These are phyloP conservation scores for Melanotaenia trifasciata DNA, from an alignment of 2,797 vertebrate species.

Conservation along the genomic window DNA sequence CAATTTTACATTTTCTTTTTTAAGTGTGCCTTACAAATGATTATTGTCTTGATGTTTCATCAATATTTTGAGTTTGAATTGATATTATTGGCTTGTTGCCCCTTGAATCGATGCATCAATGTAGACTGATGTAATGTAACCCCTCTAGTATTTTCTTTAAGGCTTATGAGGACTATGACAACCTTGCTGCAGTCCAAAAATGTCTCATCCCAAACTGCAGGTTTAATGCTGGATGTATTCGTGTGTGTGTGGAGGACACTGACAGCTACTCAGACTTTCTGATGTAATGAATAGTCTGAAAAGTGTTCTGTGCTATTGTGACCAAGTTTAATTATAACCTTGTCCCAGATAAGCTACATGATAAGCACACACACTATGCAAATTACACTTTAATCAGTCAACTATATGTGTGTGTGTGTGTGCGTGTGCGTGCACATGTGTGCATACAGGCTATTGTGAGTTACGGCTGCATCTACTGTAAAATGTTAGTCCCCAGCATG, in stretches of 20 bases:
- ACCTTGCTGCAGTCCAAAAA: not conserved
- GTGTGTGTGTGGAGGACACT: slow-evolving; percentile 10
- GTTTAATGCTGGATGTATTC: slow-evolving; percentile 14
- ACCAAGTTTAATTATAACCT: slow-evolving; percentile 58
- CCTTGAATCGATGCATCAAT: no score
- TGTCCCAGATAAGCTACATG: slow-evolving; percentile 32
- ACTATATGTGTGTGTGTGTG: not conserved
- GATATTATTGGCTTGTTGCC: no score
- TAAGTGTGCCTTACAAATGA: no score
- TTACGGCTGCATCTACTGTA: slow-evolving; percentile 11
- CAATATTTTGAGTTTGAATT: no score
- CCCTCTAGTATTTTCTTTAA: not conserved
- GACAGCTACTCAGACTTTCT: slow-evolving; percentile 42
- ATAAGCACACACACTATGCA: slow-evolving; percentile 57
- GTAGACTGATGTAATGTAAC: no score
- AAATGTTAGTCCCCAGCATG: slow-evolving; percentile 36
- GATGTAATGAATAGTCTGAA: slow-evolving; percentile 51
- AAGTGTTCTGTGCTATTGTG: slow-evolving; percentile 46
- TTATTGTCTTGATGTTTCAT: no score
- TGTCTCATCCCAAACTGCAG: slow-evolving; percentile 4
- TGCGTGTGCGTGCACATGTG: slow-evolving; percentile 13
- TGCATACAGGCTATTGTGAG: not conserved
- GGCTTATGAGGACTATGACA: not conserved
- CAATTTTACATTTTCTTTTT: no score
- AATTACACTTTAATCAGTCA: slow-evolving; percentile 49